Conservation (phyloP, 1,140 invertebrate species). For the Ceratina japonica region DNA sequence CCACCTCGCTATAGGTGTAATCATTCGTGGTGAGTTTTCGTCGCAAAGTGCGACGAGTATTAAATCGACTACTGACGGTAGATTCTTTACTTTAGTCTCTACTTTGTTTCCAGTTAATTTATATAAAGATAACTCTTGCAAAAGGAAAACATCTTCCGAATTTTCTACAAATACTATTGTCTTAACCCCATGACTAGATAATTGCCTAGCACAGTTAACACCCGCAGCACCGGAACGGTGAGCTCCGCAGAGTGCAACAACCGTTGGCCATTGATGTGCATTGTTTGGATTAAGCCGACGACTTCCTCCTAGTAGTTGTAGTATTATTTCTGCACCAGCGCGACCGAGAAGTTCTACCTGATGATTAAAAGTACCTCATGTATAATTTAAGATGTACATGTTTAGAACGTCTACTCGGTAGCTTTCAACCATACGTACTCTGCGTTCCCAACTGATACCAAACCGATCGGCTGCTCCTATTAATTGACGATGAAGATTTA, state of each 20-base stretch:
- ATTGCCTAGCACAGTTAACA: constrained; percentile 88
- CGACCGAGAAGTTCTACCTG: constrained; percentile 87
- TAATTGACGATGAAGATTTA: constrained; percentile 83
- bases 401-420: background rate
- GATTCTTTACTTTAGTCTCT: constrained; percentile 79
- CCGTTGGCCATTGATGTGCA: constrained; percentile 88
- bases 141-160: constrained; percentile 75
- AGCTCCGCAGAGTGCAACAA: constrained; percentile 87
- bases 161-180: constrained; percentile 85
- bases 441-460: constrained; percentile 84
- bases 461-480: constrained; percentile 83
- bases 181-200: constrained; percentile 90
- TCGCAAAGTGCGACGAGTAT: constrained; percentile 85
- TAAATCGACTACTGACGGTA: constrained; percentile 84
- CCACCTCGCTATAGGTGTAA: constrained; percentile 83
- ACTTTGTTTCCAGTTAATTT: constrained; percentile 82
- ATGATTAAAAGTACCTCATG: constrained; percentile 8
- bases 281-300: constrained; percentile 89
- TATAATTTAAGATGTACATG: constrained; percentile 4
- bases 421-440: constrained; percentile 62
- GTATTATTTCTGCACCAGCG: constrained; percentile 87
- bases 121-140: constrained; percentile 84
- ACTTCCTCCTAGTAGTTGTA: constrained; percentile 88
- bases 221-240: constrained; percentile 86
- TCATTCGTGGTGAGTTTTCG: constrained; percentile 70